Evolutionary conservation across 2,797 vertebrate species (phyloP), one percentile per base, ranked within the genome.

Genomic region (Aratinga solstitialis): DNA sequence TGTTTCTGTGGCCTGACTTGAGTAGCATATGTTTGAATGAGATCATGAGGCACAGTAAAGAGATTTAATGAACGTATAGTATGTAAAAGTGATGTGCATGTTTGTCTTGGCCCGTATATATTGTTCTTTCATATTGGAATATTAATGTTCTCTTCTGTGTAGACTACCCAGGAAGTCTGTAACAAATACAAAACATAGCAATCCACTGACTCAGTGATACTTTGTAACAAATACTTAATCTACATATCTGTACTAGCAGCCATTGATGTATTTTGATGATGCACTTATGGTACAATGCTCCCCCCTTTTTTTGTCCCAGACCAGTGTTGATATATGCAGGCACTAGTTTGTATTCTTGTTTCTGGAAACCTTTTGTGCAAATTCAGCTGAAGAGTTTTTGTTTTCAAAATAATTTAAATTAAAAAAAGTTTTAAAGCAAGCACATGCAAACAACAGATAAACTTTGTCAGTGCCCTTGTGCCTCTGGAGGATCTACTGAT

Each of bases 101-200:
- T 96, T 94, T 94, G 53, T 89, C 74, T 96, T 97, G 95, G 96
- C 94, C 74, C 4, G 0, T 65, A 5, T 11, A 2, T 45, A 13
- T 63, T 79, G 62, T 94, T 91, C 83, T 72, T 85, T 87, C 58
- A 9, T 61, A 27, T 80, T 94, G 88, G 71, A 94, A 77, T 87
- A 95, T 88, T 87, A 88, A 84, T 80, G 83, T 68, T 93, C 67
- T 74, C 51, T 77, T 83, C 84, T 93, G 71, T 84, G 54, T 38
- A 76, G 89, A 86, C 91, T 94, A 40, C 91, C 83, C 93, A 93
- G 94, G 94, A 97, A 96, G 89, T 91, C 80, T 94, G 89, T 77
- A 66, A 94, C 66, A 93, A 91, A 91, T 89, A 91, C 83, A 91
- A 90, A 94, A 62, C 95, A 90, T 95, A 94, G 53, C 84, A 89